phyloP scores from a whole-genome alignment of 2,888 invertebrate genomes.

The Noctua comes region DNA sequence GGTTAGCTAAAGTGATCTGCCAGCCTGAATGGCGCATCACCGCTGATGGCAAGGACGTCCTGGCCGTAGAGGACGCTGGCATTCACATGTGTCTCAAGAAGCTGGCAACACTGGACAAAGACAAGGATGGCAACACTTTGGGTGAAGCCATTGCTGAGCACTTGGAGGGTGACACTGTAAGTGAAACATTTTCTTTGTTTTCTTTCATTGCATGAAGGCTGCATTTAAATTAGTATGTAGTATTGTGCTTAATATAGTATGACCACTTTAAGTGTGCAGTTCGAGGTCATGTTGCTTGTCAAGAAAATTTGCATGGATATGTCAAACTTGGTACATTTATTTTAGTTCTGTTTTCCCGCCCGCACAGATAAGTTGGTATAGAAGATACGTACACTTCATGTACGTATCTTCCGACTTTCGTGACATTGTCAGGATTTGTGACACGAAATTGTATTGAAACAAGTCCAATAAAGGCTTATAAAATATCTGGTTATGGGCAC shows the following conservation, averaged over 20 bases:
- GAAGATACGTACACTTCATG: no score
- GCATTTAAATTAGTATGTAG: no score
- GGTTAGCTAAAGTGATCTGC: constrained; percentile 82
- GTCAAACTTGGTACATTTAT: no score
- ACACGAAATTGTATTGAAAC: not conserved
- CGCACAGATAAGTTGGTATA: no score
- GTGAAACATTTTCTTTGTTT: constrained; percentile 48
- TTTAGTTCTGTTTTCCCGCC: no score
- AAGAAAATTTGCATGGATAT: no score
- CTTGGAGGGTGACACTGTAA: constrained; percentile 90
- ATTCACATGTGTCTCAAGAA: constrained; percentile 94
- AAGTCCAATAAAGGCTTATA: not conserved
- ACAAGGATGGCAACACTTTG: constrained; percentile 87
- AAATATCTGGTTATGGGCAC: not conserved
- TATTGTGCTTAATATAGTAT: no score
- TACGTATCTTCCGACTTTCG: no score
- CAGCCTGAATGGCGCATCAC: constrained; percentile 89
- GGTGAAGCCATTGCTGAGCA: constrained; percentile 89
- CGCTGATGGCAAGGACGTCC: constrained; percentile 82
- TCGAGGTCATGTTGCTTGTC: no score
- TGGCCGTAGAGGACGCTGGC: constrained; percentile 93
- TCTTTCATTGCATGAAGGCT: not conserved
- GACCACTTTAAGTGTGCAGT: no score
- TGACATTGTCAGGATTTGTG: not conserved
- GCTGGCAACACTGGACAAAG: constrained; percentile 92